Percentiles rank a stretch among this genome's conserved stretches.
Evolutionary conservation across 2,797 vertebrate species (phyloP).

Genomic region (Protosalanx chinensis): DNA sequence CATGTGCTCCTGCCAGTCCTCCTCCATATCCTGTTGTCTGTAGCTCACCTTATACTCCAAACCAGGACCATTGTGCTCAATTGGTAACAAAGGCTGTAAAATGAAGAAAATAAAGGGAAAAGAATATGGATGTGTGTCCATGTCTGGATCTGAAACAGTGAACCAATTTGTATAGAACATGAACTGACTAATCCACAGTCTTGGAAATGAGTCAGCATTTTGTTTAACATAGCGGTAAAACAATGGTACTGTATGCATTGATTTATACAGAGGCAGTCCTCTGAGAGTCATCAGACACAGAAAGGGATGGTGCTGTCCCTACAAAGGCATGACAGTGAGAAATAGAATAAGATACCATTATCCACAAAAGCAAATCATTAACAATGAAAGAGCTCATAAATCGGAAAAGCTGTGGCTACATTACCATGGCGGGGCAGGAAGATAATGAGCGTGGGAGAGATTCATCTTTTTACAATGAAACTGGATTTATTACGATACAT

Average conservation of each 20-base stretch:
- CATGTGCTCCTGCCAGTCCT: constrained; percentile 82
- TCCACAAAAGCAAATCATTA: constrained; percentile 67
- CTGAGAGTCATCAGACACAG: constrained; percentile 52
- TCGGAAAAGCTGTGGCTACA: constrained; percentile 41
- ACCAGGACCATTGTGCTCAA: constrained; percentile 88
- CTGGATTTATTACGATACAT: constrained; percentile 52
- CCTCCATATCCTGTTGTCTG: constrained; percentile 74
- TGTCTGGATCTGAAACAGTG: constrained; percentile 19
- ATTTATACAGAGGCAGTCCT: constrained; percentile 42
- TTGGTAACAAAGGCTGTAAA: constrained; percentile 79
- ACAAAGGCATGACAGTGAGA: constrained; percentile 43
- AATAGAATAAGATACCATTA: constrained; percentile 61
- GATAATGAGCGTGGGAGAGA: constrained; percentile 60
- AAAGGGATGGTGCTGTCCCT: constrained; percentile 45
- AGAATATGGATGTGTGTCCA: constrained; percentile 28
- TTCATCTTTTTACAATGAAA: constrained; percentile 63
- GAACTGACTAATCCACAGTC: neutral
- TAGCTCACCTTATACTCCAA: constrained; percentile 92
- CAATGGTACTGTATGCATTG: constrained; percentile 47
- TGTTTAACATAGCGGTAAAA: constrained; percentile 51
- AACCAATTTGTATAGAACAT: neutral
- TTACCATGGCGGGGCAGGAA: constrained; percentile 40
- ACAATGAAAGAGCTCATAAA: constrained; percentile 59
- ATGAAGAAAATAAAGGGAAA: constrained; percentile 2
- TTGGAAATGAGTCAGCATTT: constrained; percentile 26